Percentiles rank a stretch among this genome's conserved stretches.
Conservation (phyloP, 2,797 vertebrate species). For the Hemibagrus guttatus region DNA sequence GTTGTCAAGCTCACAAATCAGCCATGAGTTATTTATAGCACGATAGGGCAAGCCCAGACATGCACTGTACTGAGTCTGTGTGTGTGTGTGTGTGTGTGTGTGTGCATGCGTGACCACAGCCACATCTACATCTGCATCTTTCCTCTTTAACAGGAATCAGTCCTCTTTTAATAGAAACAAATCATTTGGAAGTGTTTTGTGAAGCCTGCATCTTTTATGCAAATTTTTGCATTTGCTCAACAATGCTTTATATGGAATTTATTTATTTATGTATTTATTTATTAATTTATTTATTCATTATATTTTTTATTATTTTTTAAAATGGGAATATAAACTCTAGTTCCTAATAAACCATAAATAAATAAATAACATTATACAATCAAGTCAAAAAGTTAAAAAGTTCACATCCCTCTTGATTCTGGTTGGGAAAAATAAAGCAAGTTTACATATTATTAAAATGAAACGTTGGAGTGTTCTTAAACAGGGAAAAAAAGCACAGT, state of each 20-base stretch:
- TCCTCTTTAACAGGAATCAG: neutral
- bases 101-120: neutral
- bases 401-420: neutral
- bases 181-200: no score
- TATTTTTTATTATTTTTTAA: no score
- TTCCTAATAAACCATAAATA: neutral
- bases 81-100: neutral
- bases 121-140: conserved; percentile 1
- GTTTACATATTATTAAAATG: neutral
- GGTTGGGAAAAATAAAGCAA: neutral
- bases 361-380: neutral
- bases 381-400: neutral
- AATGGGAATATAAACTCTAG: neutral
- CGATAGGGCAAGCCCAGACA: conserved; percentile 24
- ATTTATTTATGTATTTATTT: no score
- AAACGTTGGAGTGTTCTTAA: neutral
- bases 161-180: neutral
- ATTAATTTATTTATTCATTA: no score
- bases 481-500: neutral
- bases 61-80: conserved; percentile 17
- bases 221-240: neutral
- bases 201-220: no score
- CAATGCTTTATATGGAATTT: neutral
- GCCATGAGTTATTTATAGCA: conserved; percentile 25
- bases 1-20: conserved; percentile 35